These are phyloP conservation scores for Eucidaris tribuloides DNA, from an alignment of 35 echinoderm and acorn worm species.

Conservation along the genomic window DNA sequence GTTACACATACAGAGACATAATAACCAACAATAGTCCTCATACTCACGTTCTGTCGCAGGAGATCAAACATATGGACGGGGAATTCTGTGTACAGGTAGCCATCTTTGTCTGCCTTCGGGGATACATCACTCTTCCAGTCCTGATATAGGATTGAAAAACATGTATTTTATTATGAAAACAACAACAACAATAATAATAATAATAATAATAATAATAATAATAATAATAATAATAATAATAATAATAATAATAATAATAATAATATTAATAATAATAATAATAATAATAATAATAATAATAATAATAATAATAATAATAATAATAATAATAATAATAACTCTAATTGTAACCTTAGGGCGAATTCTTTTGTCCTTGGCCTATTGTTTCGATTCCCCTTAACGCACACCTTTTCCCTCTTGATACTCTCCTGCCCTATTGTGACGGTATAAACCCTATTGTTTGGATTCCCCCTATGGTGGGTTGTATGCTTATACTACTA, in stretches of 20 bases:
- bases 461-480: not conserved
- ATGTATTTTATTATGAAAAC: not conserved
- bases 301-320: not conserved
- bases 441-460: not conserved
- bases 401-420: not conserved
- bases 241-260: not conserved
- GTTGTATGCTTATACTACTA: not conserved
- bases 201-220: conserved; percentile 4
- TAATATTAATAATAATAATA: not conserved
- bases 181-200: not conserved
- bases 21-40: too few species aligned
- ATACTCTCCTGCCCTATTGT: not conserved
- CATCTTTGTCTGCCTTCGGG: not conserved
- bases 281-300: not conserved
- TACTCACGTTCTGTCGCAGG: conserved; percentile 12
- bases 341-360: not conserved
- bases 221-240: conserved; percentile 4
- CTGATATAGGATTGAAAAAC: not conserved
- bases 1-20: too few species aligned
- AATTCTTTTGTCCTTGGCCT: not conserved
- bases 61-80: conserved; percentile 19
- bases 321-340: not conserved
- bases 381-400: too few species aligned
- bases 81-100: conserved; percentile 19
- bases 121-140: not conserved